Conservation (phyloP, 1,140 invertebrate species). For the Drosophila mojavensis region DNA sequence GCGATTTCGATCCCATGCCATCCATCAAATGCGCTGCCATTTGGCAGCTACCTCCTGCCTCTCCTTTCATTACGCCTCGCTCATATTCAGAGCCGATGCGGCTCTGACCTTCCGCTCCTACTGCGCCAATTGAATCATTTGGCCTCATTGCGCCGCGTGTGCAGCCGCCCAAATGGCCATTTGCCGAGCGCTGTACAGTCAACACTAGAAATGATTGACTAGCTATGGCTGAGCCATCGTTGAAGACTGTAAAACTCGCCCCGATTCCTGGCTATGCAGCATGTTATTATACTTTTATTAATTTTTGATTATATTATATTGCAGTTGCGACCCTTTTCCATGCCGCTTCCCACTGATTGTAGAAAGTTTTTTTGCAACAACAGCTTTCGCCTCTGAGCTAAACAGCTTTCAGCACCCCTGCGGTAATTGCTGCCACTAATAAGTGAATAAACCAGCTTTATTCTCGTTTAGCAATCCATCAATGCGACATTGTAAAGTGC, state of each 20-base stretch:
- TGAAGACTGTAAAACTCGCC: no score
- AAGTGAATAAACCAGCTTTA: background rate
- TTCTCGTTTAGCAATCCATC: background rate
- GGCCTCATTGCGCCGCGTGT: slow-evolving; percentile 52
- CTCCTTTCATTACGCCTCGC: background rate
- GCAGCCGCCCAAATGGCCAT: slow-evolving; percentile 5
- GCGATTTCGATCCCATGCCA: slow-evolving; percentile 31
- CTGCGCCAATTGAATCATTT: slow-evolving; percentile 69
- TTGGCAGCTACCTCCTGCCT: slow-evolving; percentile 62
- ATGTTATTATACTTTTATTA: background rate
- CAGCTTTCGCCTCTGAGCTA: no score
- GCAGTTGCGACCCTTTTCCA: no score
- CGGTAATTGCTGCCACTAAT: background rate
- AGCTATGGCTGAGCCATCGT: background rate
- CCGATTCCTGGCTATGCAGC: no score
- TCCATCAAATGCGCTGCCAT: slow-evolving; percentile 70
- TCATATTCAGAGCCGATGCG: slow-evolving; percentile 23
- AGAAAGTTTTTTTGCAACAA: no score
- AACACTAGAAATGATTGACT: background rate
- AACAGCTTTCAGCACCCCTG: background rate
- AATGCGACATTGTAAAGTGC: background rate
- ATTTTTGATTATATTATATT: no score
- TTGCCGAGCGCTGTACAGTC: slow-evolving; percentile 1
- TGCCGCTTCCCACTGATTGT: no score
- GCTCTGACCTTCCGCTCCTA: slow-evolving; percentile 70